Base-by-base conservation (phyloP, 2,888 invertebrate species). In the Podotricha telesiphe region DNA sequence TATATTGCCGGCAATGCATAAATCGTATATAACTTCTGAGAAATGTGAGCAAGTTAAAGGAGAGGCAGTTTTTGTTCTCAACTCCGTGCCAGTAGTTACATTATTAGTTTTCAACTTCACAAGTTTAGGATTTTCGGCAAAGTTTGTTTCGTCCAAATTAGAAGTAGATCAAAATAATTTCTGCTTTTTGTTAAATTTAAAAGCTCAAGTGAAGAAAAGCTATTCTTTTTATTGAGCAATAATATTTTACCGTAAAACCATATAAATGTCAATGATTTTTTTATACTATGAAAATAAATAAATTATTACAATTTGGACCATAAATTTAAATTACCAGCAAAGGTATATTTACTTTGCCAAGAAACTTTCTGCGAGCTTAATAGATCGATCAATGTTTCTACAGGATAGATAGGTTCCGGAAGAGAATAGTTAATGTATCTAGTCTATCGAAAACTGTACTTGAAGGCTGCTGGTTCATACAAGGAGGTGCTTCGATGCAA, bases 401-500 rank as follows among this genome's bases (percentile, higher is more conserved):
- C 69, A 79, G 80, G 79, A 82, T 76, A 78, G 76, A 84, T 80
- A 76, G 78, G 74, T 79, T 76, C 77, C 80, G 82, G 82, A 83
- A 82, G 80, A 76, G 75, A 76, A 76, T 80, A 75, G 80, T 82
- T 79, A 78, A 77, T 79, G 76, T 78, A 59, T 45, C 42, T 59
- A 78, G 82, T 82, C 81, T 79, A 84, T 87, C 86, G 85, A 88
- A 87, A 83, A 85, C 79, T 81, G 81, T 82, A 82, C 81, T 84
- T 77, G 82, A 85, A 84, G 82, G 83, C 77, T 77, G 77, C 86
- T 82, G 86, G 85, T 82, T 86, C 87, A 89, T 87, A 90, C 86
- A 79, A 88, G 89, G 89, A 90, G 91, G 90, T 89, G 87, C 89
- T 84, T 82, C 80, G 78, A 81, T 81, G 91, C 93, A 93, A 93